These are phyloP conservation scores for Telmatochromis brichardi DNA, from an alignment of 2,113 vertebrate species.

Conservation along the genomic window DNA sequence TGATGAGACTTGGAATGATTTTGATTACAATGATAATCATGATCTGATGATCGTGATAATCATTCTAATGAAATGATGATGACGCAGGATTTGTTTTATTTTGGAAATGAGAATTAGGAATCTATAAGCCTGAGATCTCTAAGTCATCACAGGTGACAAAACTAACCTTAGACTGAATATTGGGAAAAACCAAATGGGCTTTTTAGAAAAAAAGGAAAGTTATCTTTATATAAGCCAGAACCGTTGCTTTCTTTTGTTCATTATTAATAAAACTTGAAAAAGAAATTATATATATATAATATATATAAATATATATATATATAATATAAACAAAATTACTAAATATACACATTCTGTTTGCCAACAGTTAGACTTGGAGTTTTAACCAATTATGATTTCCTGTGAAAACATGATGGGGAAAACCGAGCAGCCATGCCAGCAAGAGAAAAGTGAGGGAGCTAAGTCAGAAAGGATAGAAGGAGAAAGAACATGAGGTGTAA, in stretches of 20 bases:
- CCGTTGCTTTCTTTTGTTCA: neutral
- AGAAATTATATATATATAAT: no score
- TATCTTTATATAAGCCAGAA: neutral
- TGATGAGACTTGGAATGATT: neutral
- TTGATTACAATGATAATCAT: neutral
- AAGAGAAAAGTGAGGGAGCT: neutral
- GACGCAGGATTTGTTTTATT: neutral
- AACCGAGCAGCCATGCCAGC: neutral
- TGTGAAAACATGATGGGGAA: neutral
- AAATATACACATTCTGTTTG: neutral
- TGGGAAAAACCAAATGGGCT: neutral
- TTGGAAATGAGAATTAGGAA: neutral
- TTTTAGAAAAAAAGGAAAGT: neutral
- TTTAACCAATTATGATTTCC: neutral
- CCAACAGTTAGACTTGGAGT: neutral
- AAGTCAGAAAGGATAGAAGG: constrained; percentile 10
- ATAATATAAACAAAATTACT: neutral
- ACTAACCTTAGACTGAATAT: neutral
- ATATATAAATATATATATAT: neutral
- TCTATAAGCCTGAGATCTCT: neutral
- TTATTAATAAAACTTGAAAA: neutral
- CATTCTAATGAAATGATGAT: neutral
- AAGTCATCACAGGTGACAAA: neutral
- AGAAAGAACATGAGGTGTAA: neutral
- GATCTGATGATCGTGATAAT: neutral